phyloP scores from a whole-genome alignment of 2,888 invertebrate genomes.

The Crematogaster levior region DNA sequence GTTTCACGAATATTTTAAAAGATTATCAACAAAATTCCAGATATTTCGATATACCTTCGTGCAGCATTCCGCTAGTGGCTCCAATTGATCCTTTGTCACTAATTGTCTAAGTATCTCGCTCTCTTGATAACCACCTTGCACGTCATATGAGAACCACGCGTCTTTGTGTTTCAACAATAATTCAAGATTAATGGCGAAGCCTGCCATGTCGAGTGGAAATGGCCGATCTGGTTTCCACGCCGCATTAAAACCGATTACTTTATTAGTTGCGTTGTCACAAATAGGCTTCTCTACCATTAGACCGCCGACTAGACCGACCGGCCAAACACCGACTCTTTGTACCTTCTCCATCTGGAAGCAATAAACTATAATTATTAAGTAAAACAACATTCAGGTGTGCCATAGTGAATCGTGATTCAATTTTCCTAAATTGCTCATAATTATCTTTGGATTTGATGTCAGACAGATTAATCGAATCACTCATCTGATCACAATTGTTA shows the following conservation, averaged over 20 bases:
- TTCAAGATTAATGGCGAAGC: slow-evolving; percentile 94
- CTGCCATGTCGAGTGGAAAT: slow-evolving; percentile 99
- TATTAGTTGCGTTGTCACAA: slow-evolving; percentile 88
- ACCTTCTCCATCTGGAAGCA: slow-evolving; percentile 92
- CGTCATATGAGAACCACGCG: slow-evolving; percentile 93
- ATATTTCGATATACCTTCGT: slow-evolving; percentile 88
- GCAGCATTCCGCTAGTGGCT: slow-evolving; percentile 96
- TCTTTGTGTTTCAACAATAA: slow-evolving; percentile 90
- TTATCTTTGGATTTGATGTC: background rate
- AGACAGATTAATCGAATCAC: background rate
- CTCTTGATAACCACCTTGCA: slow-evolving; percentile 96
- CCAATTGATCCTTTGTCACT: slow-evolving; percentile 91
- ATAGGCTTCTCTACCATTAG: slow-evolving; percentile 95
- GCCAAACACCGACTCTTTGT: slow-evolving; percentile 95
- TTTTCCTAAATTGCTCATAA: background rate
- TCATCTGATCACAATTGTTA: background rate
- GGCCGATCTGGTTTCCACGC: slow-evolving; percentile 96
- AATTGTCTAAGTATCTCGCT: slow-evolving; percentile 93
- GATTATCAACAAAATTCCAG: background rate
- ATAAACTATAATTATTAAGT: background rate
- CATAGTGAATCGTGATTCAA: background rate
- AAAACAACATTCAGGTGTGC: background rate
- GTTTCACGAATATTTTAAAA: background rate
- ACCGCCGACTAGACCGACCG: slow-evolving; percentile 98
- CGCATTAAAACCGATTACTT: slow-evolving; percentile 89